These are phyloP conservation scores for Haliclona indistincta DNA, from an alignment of 37 sponge, comb jelly and placozoan genomes.

Conservation along the genomic window DNA sequence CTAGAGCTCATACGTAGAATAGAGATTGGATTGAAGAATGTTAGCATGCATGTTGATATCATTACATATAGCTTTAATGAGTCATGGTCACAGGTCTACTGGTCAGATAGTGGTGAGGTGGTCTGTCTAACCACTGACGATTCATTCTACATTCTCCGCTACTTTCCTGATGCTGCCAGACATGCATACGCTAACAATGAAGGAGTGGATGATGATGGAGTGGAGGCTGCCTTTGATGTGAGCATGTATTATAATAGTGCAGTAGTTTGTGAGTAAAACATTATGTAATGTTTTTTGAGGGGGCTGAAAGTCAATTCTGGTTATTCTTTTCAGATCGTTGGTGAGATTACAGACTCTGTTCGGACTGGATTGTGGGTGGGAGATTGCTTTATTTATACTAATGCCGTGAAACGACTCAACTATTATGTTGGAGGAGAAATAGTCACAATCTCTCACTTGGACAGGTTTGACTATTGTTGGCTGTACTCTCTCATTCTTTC, in stretches of 20 bases:
- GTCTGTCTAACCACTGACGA: constrained; percentile 80
- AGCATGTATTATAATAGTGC: constrained; percentile 1
- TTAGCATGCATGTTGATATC: constrained; percentile 14
- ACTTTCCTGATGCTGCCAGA: constrained; percentile 46
- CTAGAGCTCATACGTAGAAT: constrained; percentile 78
- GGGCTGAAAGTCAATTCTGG: neutral
- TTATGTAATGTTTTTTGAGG: neutral
- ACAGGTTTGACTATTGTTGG: constrained; percentile 52
- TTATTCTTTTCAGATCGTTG: constrained; percentile 48
- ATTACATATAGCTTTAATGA: neutral
- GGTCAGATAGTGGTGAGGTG: constrained; percentile 88
- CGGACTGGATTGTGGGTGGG: constrained; percentile 93
- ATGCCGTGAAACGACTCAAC: constrained; percentile 89
- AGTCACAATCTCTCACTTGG: constrained; percentile 93
- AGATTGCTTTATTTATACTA: constrained; percentile 98
- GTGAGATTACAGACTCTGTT: constrained; percentile 77
- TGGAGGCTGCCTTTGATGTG: constrained; percentile 88
- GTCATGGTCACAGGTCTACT: constrained; percentile 59
- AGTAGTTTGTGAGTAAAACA: too few species aligned
- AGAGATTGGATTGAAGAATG: constrained; percentile 78
- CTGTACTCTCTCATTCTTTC: neutral
- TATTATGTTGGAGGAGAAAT: constrained; percentile 97
- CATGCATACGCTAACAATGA: constrained; percentile 53
- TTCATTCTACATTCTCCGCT: constrained; percentile 74
- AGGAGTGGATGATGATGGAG: constrained; percentile 86